A percentile compares a stretch with the other conserved stretches of the same genome.
Evolutionary conservation across 64 coral and sea anemone species (phyloP).

Genomic region (Catalaphyllia jardinei): DNA sequence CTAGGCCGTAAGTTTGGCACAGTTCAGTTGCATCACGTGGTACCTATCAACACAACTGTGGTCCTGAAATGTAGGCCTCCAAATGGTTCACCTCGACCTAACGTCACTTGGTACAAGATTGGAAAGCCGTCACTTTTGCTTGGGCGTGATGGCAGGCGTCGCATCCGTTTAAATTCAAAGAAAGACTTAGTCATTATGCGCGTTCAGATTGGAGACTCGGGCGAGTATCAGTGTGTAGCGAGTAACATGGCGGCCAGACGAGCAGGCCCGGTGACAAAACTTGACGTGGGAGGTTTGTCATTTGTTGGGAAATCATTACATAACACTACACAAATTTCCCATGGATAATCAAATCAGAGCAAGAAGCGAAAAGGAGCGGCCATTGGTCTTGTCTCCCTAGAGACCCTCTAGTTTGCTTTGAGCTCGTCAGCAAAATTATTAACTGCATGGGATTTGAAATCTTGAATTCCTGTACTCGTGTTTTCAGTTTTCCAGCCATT

Average conservation of each 20-base stretch:
- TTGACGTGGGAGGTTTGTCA: background rate
- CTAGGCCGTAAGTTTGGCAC: background rate
- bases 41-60: background rate
- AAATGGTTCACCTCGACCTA: background rate
- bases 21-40: background rate
- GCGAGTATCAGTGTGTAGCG: constrained; percentile 4
- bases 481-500: too few species aligned
- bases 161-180: background rate
- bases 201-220: background rate
- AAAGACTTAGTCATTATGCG: background rate
- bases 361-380: too few species aligned
- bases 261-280: background rate
- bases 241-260: constrained; percentile 3
- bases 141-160: background rate
- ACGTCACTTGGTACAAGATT: constrained; percentile 23
- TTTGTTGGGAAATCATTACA: background rate
- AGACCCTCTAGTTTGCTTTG: too few species aligned
- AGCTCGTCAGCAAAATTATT: too few species aligned
- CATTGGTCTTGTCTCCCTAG: too few species aligned
- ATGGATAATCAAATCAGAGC: too few species aligned
- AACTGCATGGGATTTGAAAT: too few species aligned
- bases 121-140: background rate
- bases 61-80: background rate
- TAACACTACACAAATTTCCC: background rate
- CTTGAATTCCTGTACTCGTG: too few species aligned